phyloP scores from a whole-genome alignment of 2,888 invertebrate species.

The Archaeoteleia sp. region DNA sequence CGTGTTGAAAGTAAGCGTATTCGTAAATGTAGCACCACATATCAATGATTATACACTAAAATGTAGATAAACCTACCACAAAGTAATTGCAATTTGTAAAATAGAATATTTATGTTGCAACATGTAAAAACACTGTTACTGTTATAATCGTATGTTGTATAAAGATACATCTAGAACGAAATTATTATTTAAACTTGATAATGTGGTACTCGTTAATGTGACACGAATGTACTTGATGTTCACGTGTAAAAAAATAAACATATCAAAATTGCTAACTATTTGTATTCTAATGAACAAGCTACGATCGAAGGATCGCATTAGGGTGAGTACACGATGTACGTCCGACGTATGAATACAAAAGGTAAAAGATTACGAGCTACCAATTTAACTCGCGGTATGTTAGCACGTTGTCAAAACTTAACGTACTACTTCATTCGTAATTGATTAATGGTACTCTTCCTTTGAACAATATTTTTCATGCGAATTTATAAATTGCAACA shows the following conservation, averaged over 20 bases:
- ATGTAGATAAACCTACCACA: constrained; percentile 17
- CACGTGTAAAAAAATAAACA: not conserved
- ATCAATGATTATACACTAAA: constrained; percentile 35
- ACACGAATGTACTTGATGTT: not conserved
- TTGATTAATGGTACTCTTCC: too few species aligned
- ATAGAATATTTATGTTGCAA: too few species aligned
- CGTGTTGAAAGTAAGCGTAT: constrained; percentile 54
- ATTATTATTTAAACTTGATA: too few species aligned
- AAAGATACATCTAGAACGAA: too few species aligned
- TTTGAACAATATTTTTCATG: too few species aligned
- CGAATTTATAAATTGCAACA: too few species aligned
- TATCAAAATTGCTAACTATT: constrained; percentile 65
- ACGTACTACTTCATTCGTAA: too few species aligned
- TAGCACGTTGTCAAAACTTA: too few species aligned
- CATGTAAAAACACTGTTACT: not conserved
- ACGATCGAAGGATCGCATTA: constrained; percentile 74
- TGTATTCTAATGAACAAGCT: constrained; percentile 73
- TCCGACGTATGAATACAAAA: constrained; percentile 7
- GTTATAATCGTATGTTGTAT: too few species aligned
- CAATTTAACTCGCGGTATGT: too few species aligned
- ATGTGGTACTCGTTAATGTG: not conserved
- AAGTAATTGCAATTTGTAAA: constrained; percentile 24
- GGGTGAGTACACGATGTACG: constrained; percentile 67
- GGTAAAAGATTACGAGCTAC: not conserved
- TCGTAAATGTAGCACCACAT: constrained; percentile 33